Evolutionary conservation across 30 jellyfish, hydroid and myxozoan genomes (phyloP).

Genomic region (Catostylus mosaicus): DNA sequence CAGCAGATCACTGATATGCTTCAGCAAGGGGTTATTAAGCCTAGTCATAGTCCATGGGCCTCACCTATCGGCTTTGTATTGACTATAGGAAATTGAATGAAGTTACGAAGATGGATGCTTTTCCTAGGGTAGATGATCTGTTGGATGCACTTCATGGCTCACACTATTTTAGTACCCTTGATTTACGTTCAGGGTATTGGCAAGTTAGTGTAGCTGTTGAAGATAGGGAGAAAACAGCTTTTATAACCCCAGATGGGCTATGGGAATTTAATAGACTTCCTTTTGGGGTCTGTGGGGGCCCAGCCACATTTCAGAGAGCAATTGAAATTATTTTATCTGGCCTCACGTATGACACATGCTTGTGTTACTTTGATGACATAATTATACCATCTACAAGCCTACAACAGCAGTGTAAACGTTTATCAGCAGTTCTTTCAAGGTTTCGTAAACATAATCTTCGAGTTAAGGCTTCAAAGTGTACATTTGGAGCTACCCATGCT

Average conservation of each 20-base stretch:
- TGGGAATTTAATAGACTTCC: slow-evolving; percentile 60
- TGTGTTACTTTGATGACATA: slow-evolving; percentile 70
- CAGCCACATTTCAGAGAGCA: slow-evolving; percentile 66
- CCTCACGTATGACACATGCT: slow-evolving; percentile 46
- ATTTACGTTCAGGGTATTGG: slow-evolving; percentile 64
- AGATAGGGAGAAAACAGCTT: slow-evolving; percentile 64
- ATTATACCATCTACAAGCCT: slow-evolving; percentile 16
- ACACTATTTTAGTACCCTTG: slow-evolving; percentile 43
- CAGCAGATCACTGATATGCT: slow-evolving; percentile 53
- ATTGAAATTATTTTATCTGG: slow-evolving; percentile 66
- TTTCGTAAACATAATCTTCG: slow-evolving; percentile 42
- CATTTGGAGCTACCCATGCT: slow-evolving; percentile 49
- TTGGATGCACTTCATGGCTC: slow-evolving; percentile 62
- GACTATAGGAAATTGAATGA: slow-evolving; percentile 52
- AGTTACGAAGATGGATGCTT: slow-evolving; percentile 55
- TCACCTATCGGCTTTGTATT: slow-evolving; percentile 57
- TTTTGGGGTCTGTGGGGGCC: slow-evolving; percentile 69
- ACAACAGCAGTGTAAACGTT: slow-evolving; percentile 35
- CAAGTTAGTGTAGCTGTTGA: slow-evolving; percentile 29
- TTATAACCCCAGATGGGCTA: slow-evolving; percentile 41
- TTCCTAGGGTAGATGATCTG: slow-evolving; percentile 66
- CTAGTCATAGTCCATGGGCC: slow-evolving; percentile 55
- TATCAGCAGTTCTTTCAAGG: slow-evolving; percentile 27
- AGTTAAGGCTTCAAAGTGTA: slow-evolving; percentile 53
- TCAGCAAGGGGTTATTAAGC: slow-evolving; percentile 54